Evolutionary conservation across 1,140 invertebrate species (phyloP).

Genomic region (Achatina immaculata): DNA sequence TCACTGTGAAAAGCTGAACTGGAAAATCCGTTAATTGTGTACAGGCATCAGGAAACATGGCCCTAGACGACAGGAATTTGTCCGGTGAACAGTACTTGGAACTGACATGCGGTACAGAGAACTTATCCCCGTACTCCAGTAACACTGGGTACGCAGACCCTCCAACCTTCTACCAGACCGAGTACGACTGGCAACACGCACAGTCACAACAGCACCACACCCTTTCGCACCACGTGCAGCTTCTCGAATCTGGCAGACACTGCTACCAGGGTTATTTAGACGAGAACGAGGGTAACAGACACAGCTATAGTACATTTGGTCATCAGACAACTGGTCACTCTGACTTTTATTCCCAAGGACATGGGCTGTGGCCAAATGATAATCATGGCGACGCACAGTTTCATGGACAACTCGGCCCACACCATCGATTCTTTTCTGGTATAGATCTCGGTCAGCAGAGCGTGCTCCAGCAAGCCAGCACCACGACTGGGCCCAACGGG

Average conservation of each 20-base stretch:
- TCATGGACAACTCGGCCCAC: background rate
- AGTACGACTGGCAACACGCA: constrained; percentile 41
- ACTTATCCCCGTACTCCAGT: constrained; percentile 36
- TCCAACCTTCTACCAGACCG: constrained; percentile 35
- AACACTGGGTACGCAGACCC: constrained; percentile 24
- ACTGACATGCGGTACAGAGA: constrained; percentile 17
- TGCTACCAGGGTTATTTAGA: background rate
- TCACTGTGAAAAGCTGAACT: background rate
- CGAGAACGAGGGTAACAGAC: background rate
- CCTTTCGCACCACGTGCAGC: constrained; percentile 7
- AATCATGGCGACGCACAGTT: background rate
- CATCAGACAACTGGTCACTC: background rate
- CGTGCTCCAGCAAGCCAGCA: constrained; percentile 20
- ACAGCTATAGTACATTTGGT: background rate
- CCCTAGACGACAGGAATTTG: constrained; percentile 15
- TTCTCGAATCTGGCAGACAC: background rate
- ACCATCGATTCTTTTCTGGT: constrained; percentile 26
- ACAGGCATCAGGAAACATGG: background rate
- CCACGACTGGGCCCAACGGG: background rate
- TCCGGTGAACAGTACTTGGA: constrained; percentile 15
- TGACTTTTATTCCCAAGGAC: constrained; percentile 16
- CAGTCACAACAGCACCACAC: constrained; percentile 18
- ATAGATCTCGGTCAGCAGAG: constrained; percentile 27
- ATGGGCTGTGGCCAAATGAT: constrained; percentile 1
- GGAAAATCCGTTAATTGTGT: too few species aligned